Conservation (phyloP, 1,140 invertebrate species). For the Aphaenogaster rudis region DNA sequence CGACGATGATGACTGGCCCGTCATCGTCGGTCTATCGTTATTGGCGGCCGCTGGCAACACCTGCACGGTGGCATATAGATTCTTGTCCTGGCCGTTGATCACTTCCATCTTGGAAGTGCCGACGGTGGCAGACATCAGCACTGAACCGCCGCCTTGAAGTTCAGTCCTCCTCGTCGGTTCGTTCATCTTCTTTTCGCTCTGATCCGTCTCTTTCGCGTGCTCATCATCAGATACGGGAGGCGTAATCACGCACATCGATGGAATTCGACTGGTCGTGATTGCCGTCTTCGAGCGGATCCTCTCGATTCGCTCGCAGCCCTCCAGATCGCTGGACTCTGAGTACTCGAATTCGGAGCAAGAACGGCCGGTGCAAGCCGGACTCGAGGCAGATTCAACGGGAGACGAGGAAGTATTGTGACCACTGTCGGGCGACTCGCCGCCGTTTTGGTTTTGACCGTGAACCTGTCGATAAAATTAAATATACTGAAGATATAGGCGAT, state of each 20-base stretch:
- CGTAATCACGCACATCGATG: conserved; percentile 97
- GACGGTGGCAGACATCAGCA: conserved; percentile 84
- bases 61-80: conserved; percentile 87
- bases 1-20: conserved; percentile 14
- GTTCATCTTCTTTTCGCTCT: conserved; percentile 74
- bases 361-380: conserved; percentile 89
- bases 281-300: conserved; percentile 94
- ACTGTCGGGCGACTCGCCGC: conserved; percentile 92
- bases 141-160: conserved; percentile 71
- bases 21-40: conserved; percentile 40
- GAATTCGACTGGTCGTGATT: conserved; percentile 95
- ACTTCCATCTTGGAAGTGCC: conserved; percentile 87
- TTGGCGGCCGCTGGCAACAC: conserved; percentile 65
- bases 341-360: conserved; percentile 91
- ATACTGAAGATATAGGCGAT: neutral
- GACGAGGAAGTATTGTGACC: conserved; percentile 94
- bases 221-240: conserved; percentile 95
- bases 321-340: conserved; percentile 94
- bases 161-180: conserved; percentile 68
- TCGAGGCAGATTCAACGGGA: conserved; percentile 91
- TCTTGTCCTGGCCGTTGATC: conserved; percentile 87
- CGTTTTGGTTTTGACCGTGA: conserved; percentile 89
- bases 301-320: conserved; percentile 94
- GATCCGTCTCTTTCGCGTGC: conserved; percentile 85
- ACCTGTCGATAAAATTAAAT: conserved; percentile 81